Conservation (phyloP, 30 jellyfish, hydroid and myxozoan species). For the Mastigias papua region DNA sequence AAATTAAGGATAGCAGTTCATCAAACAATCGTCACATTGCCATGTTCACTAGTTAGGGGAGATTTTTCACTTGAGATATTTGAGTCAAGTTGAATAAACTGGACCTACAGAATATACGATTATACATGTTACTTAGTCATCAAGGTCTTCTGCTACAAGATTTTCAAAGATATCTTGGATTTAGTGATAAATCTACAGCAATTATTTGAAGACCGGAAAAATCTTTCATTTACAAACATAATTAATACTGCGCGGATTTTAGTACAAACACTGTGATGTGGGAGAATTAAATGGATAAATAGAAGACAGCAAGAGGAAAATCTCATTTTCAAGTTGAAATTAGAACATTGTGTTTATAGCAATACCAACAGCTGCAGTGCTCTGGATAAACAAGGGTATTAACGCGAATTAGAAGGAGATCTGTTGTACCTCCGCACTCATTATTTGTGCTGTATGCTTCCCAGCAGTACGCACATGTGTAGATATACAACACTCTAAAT, state of each 20-base stretch:
- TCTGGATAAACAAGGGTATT: background rate
- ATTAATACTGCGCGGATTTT: background rate
- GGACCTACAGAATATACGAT: background rate
- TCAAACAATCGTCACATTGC: too few species aligned
- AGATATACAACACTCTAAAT: background rate
- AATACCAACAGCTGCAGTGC: background rate
- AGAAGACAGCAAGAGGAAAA: background rate
- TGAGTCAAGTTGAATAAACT: background rate
- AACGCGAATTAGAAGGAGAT: background rate
- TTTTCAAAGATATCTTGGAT: background rate
- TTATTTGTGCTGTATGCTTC: background rate
- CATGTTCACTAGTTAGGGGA: too few species aligned
- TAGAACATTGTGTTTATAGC: background rate
- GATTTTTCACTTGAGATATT: background rate
- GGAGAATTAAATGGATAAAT: constrained; percentile 6
- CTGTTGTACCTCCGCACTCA: background rate
- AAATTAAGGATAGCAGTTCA: too few species aligned
- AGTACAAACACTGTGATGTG: background rate
- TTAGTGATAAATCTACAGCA: background rate
- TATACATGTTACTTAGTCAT: background rate
- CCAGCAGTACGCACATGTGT: background rate
- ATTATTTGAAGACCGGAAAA: background rate
- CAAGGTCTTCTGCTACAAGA: background rate
- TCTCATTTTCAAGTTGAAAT: background rate
- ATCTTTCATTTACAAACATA: constrained; percentile 1